These are phyloP conservation scores for Gastrophysa polygoni DNA, from an alignment of 2,888 invertebrate genomes.

Conservation along the genomic window DNA sequence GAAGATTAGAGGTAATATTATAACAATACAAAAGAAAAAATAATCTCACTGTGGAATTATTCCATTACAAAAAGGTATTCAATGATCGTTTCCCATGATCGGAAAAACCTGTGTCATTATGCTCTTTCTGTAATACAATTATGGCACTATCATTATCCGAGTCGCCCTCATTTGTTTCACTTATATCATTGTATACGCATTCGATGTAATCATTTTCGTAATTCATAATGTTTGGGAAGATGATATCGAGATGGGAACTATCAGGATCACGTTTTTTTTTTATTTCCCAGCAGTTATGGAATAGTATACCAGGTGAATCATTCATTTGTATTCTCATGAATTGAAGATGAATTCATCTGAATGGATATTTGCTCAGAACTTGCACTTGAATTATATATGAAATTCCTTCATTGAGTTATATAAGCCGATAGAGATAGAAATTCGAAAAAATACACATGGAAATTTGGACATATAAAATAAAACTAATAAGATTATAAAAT, in stretches of 20 bases:
- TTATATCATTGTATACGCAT: constrained; percentile 1
- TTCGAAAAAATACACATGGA: not conserved
- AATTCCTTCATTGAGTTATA: not conserved
- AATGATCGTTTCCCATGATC: not conserved
- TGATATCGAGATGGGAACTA: too few relatives aligned
- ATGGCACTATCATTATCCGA: not conserved
- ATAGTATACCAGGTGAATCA: too few relatives aligned
- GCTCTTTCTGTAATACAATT: not conserved
- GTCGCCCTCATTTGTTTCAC: not conserved
- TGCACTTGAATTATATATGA: not conserved
- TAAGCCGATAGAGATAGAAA: not conserved
- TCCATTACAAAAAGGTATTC: constrained; percentile 5
- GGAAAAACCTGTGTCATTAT: not conserved
- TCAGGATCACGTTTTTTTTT: too few relatives aligned
- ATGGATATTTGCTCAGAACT: too few relatives aligned
- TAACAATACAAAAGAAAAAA: constrained; percentile 19
- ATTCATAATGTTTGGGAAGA: too few relatives aligned
- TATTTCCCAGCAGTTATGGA: too few relatives aligned
- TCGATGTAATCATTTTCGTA: constrained; percentile 4
- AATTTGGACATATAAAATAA: not conserved
- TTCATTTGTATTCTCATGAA: too few relatives aligned
- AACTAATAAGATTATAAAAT: not conserved
- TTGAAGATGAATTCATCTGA: too few relatives aligned
- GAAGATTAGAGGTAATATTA: too few relatives aligned
- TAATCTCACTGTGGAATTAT: not conserved